Evolutionary conservation across 2,797 vertebrate species (phyloP).

Genomic region (Margarornis squamiger): DNA sequence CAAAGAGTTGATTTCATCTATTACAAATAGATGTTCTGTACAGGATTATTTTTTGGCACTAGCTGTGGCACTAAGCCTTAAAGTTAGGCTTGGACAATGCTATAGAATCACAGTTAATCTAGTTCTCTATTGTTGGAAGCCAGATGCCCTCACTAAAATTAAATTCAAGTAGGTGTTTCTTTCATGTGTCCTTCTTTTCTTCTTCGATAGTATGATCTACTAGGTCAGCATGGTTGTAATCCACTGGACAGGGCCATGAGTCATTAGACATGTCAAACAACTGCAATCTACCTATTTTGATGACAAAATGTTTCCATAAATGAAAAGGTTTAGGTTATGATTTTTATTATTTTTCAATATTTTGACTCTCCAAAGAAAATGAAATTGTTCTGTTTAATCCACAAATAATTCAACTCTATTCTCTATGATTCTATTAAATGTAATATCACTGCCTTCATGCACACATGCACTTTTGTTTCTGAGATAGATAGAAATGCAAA

Average conservation of each 20-base stretch:
- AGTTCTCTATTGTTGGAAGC: neutral
- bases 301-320: neutral
- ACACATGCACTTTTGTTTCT: neutral
- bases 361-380: neutral
- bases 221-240: neutral
- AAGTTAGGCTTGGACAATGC: neutral
- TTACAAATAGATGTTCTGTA: accelerated
- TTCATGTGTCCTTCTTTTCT: neutral
- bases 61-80: neutral
- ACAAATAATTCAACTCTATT: neutral
- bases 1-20: neutral
- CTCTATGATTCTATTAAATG: neutral
- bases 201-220: neutral
- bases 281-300: neutral
- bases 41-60: neutral
- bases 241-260: neutral
- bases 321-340: neutral
- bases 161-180: neutral
- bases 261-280: neutral
- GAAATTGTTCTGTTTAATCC: neutral
- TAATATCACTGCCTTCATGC: neutral
- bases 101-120: neutral
- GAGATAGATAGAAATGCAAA: neutral
- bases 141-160: neutral
- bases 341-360: neutral